Evolutionary conservation across 1,140 invertebrate species (phyloP).

Genomic region (Habropoda laboriosa): DNA sequence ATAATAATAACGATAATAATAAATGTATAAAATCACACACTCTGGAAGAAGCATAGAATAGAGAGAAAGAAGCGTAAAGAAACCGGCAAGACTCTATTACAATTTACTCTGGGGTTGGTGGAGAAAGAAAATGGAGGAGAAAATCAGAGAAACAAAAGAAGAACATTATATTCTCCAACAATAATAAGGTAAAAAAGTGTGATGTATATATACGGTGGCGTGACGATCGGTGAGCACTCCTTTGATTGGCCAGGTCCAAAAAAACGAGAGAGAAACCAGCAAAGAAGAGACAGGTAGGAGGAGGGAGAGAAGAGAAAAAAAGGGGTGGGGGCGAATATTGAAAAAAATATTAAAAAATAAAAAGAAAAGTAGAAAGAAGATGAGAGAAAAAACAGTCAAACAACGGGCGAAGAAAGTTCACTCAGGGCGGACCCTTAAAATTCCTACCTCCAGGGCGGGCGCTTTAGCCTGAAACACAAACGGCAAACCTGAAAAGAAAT

Average conservation of each 20-base stretch:
- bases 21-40: not conserved
- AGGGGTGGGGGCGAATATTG: constrained; percentile 40
- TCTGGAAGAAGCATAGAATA: constrained; percentile 6
- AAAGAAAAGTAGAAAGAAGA: not conserved
- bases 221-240: constrained; percentile 49
- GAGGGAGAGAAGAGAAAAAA: not conserved
- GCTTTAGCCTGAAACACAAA: constrained; percentile 82
- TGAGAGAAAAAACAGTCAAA: constrained; percentile 48
- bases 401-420: constrained; percentile 60
- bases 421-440: constrained; percentile 68
- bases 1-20: too few species aligned
- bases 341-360: not conserved
- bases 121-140: not conserved
- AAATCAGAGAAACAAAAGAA: too few species aligned
- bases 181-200: not conserved
- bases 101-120: not conserved
- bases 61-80: constrained; percentile 14
- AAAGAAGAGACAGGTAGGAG: not conserved
- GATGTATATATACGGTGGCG: not conserved
- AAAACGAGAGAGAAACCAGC: constrained; percentile 7
- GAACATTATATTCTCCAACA: too few species aligned
- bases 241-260: constrained; percentile 29
- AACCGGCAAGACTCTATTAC: not conserved
- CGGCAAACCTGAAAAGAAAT: constrained; percentile 76
- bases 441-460: constrained; percentile 80